Conservation (phyloP, 2,888 invertebrate species). For the Meghimatium bilineatum region DNA sequence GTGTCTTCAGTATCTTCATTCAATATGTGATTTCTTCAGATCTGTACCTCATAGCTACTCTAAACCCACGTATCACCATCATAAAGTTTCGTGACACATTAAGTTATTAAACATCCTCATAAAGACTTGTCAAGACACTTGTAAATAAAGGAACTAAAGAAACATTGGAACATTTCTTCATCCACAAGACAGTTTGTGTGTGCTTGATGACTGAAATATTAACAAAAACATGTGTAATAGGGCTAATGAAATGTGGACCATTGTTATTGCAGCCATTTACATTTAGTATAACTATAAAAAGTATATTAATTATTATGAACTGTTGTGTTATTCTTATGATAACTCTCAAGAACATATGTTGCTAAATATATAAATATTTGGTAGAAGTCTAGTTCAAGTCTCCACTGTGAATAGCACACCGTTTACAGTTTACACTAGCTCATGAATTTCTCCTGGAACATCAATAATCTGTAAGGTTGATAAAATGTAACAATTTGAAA, state of each 20-base stretch:
- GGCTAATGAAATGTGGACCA: too few relatives aligned
- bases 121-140: neutral
- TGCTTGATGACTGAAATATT: neutral
- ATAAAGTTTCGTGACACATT: neutral
- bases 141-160: neutral
- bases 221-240: too few relatives aligned
- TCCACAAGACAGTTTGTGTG: neutral
- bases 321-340: neutral
- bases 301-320: neutral
- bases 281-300: too few relatives aligned
- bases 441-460: too few relatives aligned
- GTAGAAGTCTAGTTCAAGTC: too few relatives aligned
- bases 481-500: too few relatives aligned
- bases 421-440: too few relatives aligned
- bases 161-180: neutral
- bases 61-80: neutral
- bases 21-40: slow-evolving; percentile 47
- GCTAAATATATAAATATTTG: too few relatives aligned
- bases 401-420: too few relatives aligned
- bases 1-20: slow-evolving; percentile 49
- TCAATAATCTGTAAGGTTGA: too few relatives aligned
- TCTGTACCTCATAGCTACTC: neutral
- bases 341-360: neutral
- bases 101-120: neutral
- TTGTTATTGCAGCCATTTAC: neutral